These are phyloP conservation scores for Butorides virescens DNA, from an alignment of 2,113 vertebrate genomes.

Conservation along the genomic window DNA sequence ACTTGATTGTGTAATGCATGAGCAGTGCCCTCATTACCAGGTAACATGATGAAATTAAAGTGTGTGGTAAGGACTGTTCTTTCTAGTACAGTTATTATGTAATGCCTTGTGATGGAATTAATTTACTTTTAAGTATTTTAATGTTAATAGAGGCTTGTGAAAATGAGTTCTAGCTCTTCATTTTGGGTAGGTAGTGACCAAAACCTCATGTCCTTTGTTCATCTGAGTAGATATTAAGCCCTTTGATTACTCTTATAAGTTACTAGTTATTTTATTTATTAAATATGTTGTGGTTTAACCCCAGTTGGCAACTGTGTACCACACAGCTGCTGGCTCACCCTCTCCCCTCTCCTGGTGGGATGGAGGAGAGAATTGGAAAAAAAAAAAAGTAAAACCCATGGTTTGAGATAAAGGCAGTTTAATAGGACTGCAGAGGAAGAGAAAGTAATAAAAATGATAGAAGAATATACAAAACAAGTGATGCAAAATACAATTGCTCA, in stretches of 20 bases:
- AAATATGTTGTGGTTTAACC: background rate
- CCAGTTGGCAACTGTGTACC: no score
- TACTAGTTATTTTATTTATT: background rate
- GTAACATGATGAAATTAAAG: background rate
- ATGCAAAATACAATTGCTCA: no score
- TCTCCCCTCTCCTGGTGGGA: no score
- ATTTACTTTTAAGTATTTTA: background rate
- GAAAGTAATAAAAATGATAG: no score
- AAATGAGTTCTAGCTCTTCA: background rate
- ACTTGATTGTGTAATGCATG: background rate
- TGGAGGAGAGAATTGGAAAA: no score
- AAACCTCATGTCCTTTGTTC: background rate
- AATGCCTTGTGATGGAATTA: background rate
- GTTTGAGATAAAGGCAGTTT: no score
- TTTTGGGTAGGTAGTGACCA: background rate
- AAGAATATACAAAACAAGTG: no score
- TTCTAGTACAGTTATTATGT: background rate
- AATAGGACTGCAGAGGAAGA: no score
- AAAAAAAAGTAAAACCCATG: no score
- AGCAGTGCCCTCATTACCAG: background rate
- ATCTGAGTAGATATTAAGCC: background rate
- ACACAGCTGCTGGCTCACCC: no score
- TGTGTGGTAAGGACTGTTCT: background rate
- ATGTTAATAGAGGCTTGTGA: background rate
- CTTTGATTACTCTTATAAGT: background rate